Conservation (phyloP, 2,797 vertebrate genomes). For the Cirrhinus mrigala region DNA sequence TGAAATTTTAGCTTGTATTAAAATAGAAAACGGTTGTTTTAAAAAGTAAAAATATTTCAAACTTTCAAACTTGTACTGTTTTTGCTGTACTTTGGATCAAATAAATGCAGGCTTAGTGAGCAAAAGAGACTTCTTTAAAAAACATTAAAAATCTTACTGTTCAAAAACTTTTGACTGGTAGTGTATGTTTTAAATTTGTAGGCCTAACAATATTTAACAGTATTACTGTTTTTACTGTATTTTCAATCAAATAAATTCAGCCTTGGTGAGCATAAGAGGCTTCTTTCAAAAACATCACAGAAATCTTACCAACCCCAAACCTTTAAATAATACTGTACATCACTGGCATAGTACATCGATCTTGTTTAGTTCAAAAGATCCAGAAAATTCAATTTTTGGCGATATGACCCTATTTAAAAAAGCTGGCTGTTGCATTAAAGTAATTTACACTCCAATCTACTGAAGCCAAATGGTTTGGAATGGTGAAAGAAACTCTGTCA, state of each 20-base stretch:
- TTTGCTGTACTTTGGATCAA: no score
- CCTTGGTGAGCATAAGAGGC: neutral
- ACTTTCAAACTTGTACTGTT: no score
- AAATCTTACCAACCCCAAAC: neutral
- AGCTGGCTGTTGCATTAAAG: neutral
- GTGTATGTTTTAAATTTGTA: neutral
- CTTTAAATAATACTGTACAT: neutral
- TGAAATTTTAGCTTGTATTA: neutral
- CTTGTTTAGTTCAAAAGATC: neutral
- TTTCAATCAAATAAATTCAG: neutral
- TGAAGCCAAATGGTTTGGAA: constrained; percentile 5
- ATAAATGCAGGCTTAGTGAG: no score
- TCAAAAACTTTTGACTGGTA: no score
- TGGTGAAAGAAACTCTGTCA: neutral
- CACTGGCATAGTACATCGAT: neutral
- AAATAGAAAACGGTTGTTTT: no score
- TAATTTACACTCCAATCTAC: constrained; percentile 7
- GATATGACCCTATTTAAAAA: constrained; percentile 1
- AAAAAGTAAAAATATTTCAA: no score
- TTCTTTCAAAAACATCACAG: neutral
- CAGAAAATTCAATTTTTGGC: neutral
- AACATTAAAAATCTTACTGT: no score
- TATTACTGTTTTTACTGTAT: neutral
- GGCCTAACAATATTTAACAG: neutral
- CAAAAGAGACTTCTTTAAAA: no score